Base-by-base conservation (phyloP, 2,888 invertebrate species). In the Himalopsyche kuldschensis region DNA sequence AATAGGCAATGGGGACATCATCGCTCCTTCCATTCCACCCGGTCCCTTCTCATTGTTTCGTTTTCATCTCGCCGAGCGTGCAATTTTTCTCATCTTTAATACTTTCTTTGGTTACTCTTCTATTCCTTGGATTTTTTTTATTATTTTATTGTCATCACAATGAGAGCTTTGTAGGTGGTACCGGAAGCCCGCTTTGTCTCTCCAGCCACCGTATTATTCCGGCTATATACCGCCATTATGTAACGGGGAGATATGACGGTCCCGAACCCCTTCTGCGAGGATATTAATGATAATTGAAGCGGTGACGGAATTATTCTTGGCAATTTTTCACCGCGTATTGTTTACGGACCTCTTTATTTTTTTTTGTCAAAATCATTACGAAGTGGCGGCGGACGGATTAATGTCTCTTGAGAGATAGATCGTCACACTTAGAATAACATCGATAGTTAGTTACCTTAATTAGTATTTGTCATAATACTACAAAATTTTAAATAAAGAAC, bases 281-380 rank as follows among this genome's bases (percentile, higher is more conserved):
- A 85, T 85, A 84, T 85, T 85, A 85, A 85, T 85, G 85, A 85
- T 81, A 84, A 84, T 85, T 85, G 85, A 85, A 85, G 85, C 82
- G 85, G 80, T 84, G 84, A 81, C 83, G 83, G 84, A 85, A 85
- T 85, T 85, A 84, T 85, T 83, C 84, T 76, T 85, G 82, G 81
- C 84, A 78, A 84, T 85, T 85, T 85, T 85, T 84, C 85, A 84
- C 84, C 75, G 80, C 46, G 82, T 81, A 85, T 85, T 84, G 85
- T 85, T 85, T 84, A 82, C 83, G 76, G 77, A 17, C 46, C 20
- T 82, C 77, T 47, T 46, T 55, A n/a, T 79, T 79, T 79, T 80
- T 78, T 78, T 47, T 78, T 48, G 30, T 47, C 78, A 20, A 69
- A 69, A 69, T 69, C 69, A 69, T 69, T 69, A 69, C 69, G 69